Conservation (phyloP, 2,113 vertebrate species). For the Tapirus terrestris region DNA sequence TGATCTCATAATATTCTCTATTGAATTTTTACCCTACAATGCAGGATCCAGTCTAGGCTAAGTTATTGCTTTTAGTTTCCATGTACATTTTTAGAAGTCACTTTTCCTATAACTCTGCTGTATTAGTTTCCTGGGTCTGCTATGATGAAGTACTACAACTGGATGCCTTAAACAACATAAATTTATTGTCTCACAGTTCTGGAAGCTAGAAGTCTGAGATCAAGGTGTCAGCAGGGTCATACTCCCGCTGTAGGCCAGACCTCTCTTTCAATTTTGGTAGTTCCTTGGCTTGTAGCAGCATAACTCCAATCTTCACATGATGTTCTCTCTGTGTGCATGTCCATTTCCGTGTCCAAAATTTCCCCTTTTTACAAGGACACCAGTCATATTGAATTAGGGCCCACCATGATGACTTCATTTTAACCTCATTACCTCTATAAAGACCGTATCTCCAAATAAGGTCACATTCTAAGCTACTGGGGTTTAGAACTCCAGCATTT, state of each 20-base stretch:
- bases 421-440: slow-evolving; percentile 12
- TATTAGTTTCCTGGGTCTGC: background rate
- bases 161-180: background rate
- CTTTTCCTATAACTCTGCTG: background rate
- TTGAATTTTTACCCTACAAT: background rate
- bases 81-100: background rate
- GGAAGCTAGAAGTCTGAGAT: background rate
- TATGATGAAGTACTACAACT: background rate
- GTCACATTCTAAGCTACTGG: background rate
- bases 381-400: background rate
- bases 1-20: background rate
- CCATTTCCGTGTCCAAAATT: background rate
- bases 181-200: background rate
- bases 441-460: background rate
- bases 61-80: background rate
- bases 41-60: background rate
- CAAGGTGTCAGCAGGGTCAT: background rate
- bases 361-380: background rate
- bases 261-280: background rate
- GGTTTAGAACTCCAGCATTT: background rate
- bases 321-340: background rate
- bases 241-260: background rate
- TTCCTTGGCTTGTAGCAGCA: background rate
- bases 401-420: background rate
- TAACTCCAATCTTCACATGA: background rate